Evolutionary conservation across 2,888 invertebrate species (phyloP).

Genomic region (Monopis laevigella): DNA sequence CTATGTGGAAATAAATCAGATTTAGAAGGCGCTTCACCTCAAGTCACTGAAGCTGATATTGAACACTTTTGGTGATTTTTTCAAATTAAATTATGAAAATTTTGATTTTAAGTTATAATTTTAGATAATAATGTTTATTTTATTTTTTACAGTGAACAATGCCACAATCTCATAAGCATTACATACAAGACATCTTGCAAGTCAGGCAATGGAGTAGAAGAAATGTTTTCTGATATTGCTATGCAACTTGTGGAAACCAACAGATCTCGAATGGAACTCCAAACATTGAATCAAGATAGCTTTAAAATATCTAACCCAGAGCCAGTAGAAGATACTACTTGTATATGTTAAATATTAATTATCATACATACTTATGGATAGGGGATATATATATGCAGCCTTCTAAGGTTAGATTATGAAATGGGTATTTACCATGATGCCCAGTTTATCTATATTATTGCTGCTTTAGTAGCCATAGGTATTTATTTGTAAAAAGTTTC

Average conservation of each 20-base stretch:
- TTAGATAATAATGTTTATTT: too few species aligned
- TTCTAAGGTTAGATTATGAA: too few species aligned
- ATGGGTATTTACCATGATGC: too few species aligned
- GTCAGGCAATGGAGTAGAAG: constrained; percentile 84
- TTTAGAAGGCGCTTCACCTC: constrained; percentile 75
- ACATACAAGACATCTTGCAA: constrained; percentile 92
- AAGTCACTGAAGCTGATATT: constrained; percentile 88
- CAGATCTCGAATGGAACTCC: constrained; percentile 83
- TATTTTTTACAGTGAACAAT: constrained; percentile 78
- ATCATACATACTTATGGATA: too few species aligned
- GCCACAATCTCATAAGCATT: constrained; percentile 88
- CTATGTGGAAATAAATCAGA: constrained; percentile 94
- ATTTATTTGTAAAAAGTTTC: too few species aligned
- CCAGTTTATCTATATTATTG: too few species aligned
- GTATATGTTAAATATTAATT: constrained; percentile 41
- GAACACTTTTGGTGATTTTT: constrained; percentile 81
- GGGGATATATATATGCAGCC: too few species aligned
- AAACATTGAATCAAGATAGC: constrained; percentile 79
- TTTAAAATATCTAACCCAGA: constrained; percentile 77
- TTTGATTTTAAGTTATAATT: background rate
- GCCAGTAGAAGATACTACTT: constrained; percentile 60
- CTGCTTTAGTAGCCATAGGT: too few species aligned
- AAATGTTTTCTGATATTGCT: constrained; percentile 93
- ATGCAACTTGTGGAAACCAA: constrained; percentile 81
- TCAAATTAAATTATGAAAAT: background rate